Base-by-base conservation (phyloP, 2,797 vertebrate species). In the Meriones psammophilus region DNA sequence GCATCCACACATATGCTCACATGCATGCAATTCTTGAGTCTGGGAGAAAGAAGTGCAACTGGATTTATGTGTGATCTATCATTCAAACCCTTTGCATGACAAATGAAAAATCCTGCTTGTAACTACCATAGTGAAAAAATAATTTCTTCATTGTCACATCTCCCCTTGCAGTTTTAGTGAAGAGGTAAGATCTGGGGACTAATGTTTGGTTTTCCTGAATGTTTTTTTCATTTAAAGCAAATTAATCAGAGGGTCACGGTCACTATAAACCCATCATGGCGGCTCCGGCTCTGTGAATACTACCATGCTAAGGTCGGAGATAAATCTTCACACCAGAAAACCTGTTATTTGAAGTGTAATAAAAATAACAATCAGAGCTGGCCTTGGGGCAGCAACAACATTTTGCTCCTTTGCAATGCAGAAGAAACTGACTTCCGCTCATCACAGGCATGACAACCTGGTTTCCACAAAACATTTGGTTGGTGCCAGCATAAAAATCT, bases 331-430 rank as follows among this genome's bases (percentile, higher is more conserved):
- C 97, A 97, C 97, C 98, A 98, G 97, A 98, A 98, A 95, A 97
- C 94, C 97, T 97, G 97, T 98, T 98, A 98, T 98, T 98, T 97
- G 97, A 98, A 97, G 94, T 93, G 97, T 89, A 98, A 97, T 95
- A 98, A 98, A 98, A 98, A 98, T 96, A 98, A 98, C 97, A 97
- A 98, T 97, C 86, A 97, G 97, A 98, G 97, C 98, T 98, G 98
- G 98, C 98, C 98, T 98, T 97, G 97, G 98, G 97, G 95, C 71
- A 94, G 81, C 0, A 88, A 88, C 97, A 81, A 96, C 89, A 92
- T 71, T 91, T 84, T 87, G 62, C 97, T 97, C 97, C 97, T 98
- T 97, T 96, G 94, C 80, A 76, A 97, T 93, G 97, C 97, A 98
- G 97, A 98, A 98, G 98, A 97, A 97, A 92, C 91, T 95, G 89